These are phyloP conservation scores for Rotaria macrura DNA, from an alignment of 2,888 invertebrate genomes.

Conservation along the genomic window DNA sequence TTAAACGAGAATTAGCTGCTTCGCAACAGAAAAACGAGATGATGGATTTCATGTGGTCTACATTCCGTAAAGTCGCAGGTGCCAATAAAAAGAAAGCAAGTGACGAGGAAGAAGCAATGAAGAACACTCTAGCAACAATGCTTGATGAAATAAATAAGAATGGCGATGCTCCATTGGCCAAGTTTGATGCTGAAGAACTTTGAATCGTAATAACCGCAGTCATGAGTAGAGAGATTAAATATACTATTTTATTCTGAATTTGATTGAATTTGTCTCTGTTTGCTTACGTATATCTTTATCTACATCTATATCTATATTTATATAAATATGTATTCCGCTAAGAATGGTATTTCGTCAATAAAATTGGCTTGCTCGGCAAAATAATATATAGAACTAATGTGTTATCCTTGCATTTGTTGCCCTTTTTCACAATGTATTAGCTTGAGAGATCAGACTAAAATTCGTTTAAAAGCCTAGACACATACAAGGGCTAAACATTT, in stretches of 20 bases:
- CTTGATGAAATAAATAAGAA: neutral
- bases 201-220: neutral
- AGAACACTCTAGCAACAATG: neutral
- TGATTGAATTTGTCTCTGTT: neutral
- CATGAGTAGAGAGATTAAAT: no score
- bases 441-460: no score
- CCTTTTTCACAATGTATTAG: no score
- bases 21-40: neutral
- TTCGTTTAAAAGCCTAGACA: no score
- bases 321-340: neutral
- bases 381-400: no score
- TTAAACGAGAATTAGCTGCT: slow-evolving; percentile 11
- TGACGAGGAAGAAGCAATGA: neutral
- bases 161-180: neutral
- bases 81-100: neutral
- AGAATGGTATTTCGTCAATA: neutral
- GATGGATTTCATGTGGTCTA: slow-evolving; percentile 7
- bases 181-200: neutral
- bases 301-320: neutral
- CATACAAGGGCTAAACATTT: no score
- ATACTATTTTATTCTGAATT: neutral
- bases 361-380: neutral
- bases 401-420: no score
- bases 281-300: neutral
- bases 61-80: neutral